Conservation (phyloP, 2,888 invertebrate genomes). For the Diploptera punctata region DNA sequence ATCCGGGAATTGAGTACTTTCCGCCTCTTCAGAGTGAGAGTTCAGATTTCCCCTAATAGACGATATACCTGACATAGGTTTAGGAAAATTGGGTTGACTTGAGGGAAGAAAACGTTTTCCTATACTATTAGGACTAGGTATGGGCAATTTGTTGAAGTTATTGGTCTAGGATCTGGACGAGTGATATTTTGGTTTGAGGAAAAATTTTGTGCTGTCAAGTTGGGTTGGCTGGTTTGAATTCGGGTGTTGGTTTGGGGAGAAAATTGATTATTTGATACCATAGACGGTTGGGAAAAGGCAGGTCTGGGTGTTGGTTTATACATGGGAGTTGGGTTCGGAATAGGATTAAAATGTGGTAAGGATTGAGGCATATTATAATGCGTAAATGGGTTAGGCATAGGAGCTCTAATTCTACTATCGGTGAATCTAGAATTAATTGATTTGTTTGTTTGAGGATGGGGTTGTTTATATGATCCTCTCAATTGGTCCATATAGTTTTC, state of each 20-base stretch:
- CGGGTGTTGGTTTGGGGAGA: neutral
- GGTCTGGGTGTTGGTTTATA: no score
- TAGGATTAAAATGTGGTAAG: neutral
- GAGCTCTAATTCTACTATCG: neutral
- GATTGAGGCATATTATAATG: neutral
- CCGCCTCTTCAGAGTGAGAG: neutral
- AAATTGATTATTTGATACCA: neutral
- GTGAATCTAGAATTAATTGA: neutral
- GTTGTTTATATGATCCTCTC: neutral
- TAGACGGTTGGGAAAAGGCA: neutral
- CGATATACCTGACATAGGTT: no score
- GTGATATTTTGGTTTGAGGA: neutral
- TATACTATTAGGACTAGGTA: neutral
- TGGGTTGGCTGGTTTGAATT: neutral
- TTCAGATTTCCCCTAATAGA: no score
- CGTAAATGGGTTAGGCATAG: neutral
- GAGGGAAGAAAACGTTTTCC: neutral
- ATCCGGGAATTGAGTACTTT: neutral
- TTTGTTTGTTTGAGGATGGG: neutral
- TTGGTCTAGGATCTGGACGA: neutral
- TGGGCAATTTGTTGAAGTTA: neutral
- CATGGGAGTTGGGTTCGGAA: neutral
- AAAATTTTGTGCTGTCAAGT: neutral
- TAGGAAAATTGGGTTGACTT: neutral
- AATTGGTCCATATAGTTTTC: neutral